A percentile compares a stretch with the other conserved stretches of the same genome.
These are phyloP conservation scores for Bugulina stolonifera DNA, from an alignment of 2,888 invertebrate species.

Conservation along the genomic window DNA sequence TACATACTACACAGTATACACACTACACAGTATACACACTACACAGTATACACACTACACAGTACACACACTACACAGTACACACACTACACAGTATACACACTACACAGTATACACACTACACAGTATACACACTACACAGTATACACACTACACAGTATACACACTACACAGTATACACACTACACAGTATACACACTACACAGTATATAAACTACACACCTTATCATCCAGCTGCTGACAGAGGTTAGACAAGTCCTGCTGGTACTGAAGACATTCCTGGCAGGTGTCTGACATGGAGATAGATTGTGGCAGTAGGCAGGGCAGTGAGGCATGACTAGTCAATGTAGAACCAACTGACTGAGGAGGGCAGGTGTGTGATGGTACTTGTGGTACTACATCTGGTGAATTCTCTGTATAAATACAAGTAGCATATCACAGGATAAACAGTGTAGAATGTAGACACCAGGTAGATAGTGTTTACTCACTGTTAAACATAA, in stretches of 20 bases:
- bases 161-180: neutral
- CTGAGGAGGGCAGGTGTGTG: constrained; percentile 57
- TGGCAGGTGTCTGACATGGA: constrained; percentile 58
- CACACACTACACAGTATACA: neutral
- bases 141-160: neutral
- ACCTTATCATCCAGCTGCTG: constrained; percentile 93
- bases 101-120: neutral
- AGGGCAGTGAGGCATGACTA: constrained; percentile 29
- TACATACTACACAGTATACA: neutral
- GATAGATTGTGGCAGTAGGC: constrained; percentile 33
- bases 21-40: neutral
- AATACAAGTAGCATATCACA: no score
- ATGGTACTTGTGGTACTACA: neutral
- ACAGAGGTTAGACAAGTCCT: constrained; percentile 69
- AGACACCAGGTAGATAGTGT: no score
- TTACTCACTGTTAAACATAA: no score
- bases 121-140: neutral
- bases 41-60: constrained; percentile 29
- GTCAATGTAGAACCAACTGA: constrained; percentile 12
- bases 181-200: neutral
- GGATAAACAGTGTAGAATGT: no score
- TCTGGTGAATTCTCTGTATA: constrained; percentile 1
- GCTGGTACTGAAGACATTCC: constrained; percentile 73
- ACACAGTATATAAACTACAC: neutral
- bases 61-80: neutral